Base-by-base conservation (phyloP, 1,140 invertebrate genomes). In the Trachymyrmex cornetzi region DNA sequence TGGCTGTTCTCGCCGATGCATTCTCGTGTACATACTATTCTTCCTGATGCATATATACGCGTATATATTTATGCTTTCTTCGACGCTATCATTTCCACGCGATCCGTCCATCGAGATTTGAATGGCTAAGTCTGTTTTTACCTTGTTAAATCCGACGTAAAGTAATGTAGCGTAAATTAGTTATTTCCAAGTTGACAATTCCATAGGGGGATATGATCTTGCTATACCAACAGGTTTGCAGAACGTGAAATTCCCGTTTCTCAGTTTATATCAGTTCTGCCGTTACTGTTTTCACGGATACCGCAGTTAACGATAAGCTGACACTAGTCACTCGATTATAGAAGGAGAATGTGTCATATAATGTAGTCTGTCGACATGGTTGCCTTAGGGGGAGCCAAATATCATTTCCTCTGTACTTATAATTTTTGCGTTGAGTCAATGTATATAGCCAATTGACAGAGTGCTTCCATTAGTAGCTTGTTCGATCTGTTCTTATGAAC, bases 381-480 rank as follows among this genome's bases (percentile, higher is more conserved):
- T 64, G 75, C 53, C 38, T 79, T 86, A 86, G 59, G 44, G 59
- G 44, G 81, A 81, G 63, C 50, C 50, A 57, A 57, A 55, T 81
- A 81, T 55, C 22, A 66, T 44, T 80, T 74, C 63, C 44, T 24
- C 16, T 69, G 75, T 86, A 80, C 84, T 57, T 80, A 66, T 80
- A 79, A 22, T 27, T 64, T 59, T 61, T 27, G 27, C 44, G 38
- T 55, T 72, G 61, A 71, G 16, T 82, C 38, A 38, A 90, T 90
- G 89, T 91, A 90, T 22, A 90, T 90, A 91, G 87, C 81, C 77
- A 64, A 87, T 88, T 89, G 80, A 89, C 81, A 91, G 72, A 82
- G 90, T 91, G 88, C 90, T 91, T 91, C 89, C 89, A 91, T 91
- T 90, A 91, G 80, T 89, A 74, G 89, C 87, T 88, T 77, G 66